Percentiles rank a stretch among this genome's conserved stretches.
phyloP scores from a whole-genome alignment of 1,140 invertebrate genomes.

The Melitaea cinxia region DNA sequence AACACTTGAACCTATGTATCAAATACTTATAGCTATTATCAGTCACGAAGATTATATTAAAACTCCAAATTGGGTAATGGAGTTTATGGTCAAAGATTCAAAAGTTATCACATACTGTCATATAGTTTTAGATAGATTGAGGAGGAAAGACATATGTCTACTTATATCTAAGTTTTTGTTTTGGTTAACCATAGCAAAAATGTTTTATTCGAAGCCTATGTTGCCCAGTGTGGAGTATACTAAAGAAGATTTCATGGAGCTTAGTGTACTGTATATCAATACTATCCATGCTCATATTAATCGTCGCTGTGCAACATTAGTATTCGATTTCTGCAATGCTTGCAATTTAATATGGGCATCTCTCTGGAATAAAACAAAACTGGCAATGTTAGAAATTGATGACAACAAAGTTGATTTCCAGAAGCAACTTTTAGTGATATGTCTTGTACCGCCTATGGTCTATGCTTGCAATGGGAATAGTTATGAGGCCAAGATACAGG shows the following conservation, averaged over 20 bases:
- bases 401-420: conserved; percentile 48
- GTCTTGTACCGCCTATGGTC: conserved; percentile 83
- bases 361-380: conserved; percentile 47
- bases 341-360: conserved; percentile 59
- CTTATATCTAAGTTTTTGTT: conserved; percentile 56
- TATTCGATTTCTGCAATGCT: conserved; percentile 59
- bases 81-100: conserved; percentile 49
- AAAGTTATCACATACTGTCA: conserved; percentile 49
- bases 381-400: conserved; percentile 29
- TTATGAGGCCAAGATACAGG: conserved; percentile 83
- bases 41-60: conserved; percentile 48
- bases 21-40: conserved; percentile 56
- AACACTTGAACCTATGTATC: conserved; percentile 57
- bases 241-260: conserved; percentile 58
- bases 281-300: conserved; percentile 54
- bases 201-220: conserved; percentile 52
- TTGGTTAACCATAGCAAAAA: conserved; percentile 53
- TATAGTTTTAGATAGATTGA: conserved; percentile 51
- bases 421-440: conserved; percentile 83
- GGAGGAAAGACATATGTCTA: conserved; percentile 50
- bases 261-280: conserved; percentile 59
- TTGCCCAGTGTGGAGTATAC: conserved; percentile 43
- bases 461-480: conserved; percentile 72
- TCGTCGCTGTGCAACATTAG: conserved; percentile 44
- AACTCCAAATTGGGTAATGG: conserved; percentile 44